A percentile compares a stretch with the other conserved stretches of the same genome.
Conservation (phyloP, 2,797 vertebrate genomes). For the Microcaecilia unicolor region DNA sequence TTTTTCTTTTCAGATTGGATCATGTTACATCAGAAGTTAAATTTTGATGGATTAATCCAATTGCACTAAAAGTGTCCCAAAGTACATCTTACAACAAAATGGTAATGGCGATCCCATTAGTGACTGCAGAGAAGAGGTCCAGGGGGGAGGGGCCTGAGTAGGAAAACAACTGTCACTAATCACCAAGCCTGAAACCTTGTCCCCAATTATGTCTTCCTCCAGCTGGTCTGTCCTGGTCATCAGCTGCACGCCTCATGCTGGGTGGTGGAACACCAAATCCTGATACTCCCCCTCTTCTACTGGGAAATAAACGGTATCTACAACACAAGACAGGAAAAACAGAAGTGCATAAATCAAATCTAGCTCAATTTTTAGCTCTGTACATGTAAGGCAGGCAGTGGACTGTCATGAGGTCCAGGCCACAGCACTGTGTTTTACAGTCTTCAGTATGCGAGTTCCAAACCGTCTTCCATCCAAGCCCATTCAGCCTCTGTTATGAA, state of each 20-base stretch:
- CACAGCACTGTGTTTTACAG: too few species aligned
- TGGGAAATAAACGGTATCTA: constrained; percentile 87
- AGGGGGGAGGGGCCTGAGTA: too few species aligned
- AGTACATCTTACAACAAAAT: constrained; percentile 21
- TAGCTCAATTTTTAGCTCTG: too few species aligned
- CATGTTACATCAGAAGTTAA: constrained; percentile 39
- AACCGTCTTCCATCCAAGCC: too few species aligned
- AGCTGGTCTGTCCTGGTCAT: constrained; percentile 63
- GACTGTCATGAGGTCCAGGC: too few species aligned
- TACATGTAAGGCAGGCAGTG: too few species aligned
- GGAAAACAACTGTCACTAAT: too few species aligned
- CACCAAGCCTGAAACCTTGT: constrained; percentile 85
- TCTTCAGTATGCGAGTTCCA: too few species aligned
- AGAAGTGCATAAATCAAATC: too few species aligned
- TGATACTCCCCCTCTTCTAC: constrained; percentile 76
- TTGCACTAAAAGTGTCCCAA: constrained; percentile 29
- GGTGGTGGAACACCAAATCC: constrained; percentile 85
- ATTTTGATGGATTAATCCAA: constrained; percentile 34
- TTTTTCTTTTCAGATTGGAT: constrained; percentile 34
- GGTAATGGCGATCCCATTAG: background rate
- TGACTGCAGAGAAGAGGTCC: too few species aligned
- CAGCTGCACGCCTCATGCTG: constrained; percentile 71
- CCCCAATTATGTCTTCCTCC: constrained; percentile 89
- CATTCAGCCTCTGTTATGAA: too few species aligned
- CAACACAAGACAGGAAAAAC: background rate